Evolutionary conservation across 2,797 vertebrate species (phyloP).

Genomic region (Notolabrus celidotus): DNA sequence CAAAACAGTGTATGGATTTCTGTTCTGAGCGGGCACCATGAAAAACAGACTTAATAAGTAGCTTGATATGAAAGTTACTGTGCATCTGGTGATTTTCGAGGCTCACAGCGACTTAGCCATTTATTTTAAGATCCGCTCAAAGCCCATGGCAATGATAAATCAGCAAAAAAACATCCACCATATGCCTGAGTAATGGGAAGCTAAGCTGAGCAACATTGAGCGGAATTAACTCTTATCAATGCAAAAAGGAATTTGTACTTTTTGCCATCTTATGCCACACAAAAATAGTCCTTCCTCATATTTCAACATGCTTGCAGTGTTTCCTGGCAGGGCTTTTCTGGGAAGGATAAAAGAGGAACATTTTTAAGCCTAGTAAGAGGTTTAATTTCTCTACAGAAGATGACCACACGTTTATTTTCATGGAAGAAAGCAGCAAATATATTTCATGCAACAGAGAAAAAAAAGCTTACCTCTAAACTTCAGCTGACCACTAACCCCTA

Average conservation of each 20-base stretch:
- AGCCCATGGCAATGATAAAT: constrained; percentile 64
- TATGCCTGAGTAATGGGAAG: constrained; percentile 54
- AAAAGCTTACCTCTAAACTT: no score
- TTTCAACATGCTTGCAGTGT: neutral
- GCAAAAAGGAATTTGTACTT: constrained; percentile 19
- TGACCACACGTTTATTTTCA: neutral
- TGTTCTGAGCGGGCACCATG: constrained; percentile 41
- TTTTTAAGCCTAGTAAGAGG: constrained; percentile 4
- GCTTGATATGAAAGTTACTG: constrained; percentile 66
- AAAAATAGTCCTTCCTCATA: constrained; percentile 10
- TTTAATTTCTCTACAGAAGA: neutral
- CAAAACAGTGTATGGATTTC: constrained; percentile 55
- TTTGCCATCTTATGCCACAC: constrained; percentile 30
- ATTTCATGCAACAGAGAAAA: no score
- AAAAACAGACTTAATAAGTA: constrained; percentile 63
- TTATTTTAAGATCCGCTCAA: constrained; percentile 67
- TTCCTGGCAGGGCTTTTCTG: neutral
- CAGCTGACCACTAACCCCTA: no score
- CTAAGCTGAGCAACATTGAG: constrained; percentile 48
- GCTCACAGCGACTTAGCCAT: constrained; percentile 51
- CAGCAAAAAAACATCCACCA: constrained; percentile 56
- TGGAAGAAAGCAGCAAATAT: neutral
- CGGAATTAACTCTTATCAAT: constrained; percentile 38
- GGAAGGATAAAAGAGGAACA: neutral
- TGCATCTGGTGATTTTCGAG: constrained; percentile 61